Evolutionary conservation across 1,140 invertebrate genomes (phyloP), one percentile per base, ranked within the genome.

Genomic region (Leguminivora glycinivorella): DNA sequence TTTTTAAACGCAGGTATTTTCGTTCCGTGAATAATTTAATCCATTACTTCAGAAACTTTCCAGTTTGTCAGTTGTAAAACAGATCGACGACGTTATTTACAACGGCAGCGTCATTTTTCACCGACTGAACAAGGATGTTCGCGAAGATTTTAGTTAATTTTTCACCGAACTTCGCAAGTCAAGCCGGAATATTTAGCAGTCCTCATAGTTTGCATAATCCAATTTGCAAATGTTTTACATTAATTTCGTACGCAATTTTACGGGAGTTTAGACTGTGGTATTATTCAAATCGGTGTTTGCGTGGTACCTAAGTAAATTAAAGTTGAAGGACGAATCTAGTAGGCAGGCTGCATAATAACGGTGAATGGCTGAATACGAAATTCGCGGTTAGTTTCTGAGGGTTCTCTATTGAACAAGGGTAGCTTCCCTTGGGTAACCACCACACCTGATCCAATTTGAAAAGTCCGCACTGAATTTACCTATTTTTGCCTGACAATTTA

Each of bases 281-380:
- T 71, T 70, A 82, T 83, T 81, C 79, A 80, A 80, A 82, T 75
- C 73, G 66, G 71, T 80, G 78, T 82, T 84, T 82, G 72, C 74
- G 69, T 72, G 19, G 5, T 74, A 75, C 81, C 77, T 83, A 82
- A 84, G 76, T 80, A 84, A 82, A 84, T 83, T 77, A 80, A 83
- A 78, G 79, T 80, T 34, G 74, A 75, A 75, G 75, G 72, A 69
- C 71, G 70, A 63, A 56, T 70, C 25, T 60, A 52, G 69, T 75
- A 78, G 34, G 71, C 71, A 67, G 74, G 72, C 73, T 71, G 78
- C 77, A 82, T 82, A 82, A 83, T 81, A 79, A 72, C 71, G 73
- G 74, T 71, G 80, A 80, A 79, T 77, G 78, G 63, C 47, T 63
- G 79, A 83, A 83, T 83, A 77, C 76, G 69, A 79, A 83, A 81